Base-by-base conservation (phyloP, 2,797 vertebrate species). In the Picus viridis region DNA sequence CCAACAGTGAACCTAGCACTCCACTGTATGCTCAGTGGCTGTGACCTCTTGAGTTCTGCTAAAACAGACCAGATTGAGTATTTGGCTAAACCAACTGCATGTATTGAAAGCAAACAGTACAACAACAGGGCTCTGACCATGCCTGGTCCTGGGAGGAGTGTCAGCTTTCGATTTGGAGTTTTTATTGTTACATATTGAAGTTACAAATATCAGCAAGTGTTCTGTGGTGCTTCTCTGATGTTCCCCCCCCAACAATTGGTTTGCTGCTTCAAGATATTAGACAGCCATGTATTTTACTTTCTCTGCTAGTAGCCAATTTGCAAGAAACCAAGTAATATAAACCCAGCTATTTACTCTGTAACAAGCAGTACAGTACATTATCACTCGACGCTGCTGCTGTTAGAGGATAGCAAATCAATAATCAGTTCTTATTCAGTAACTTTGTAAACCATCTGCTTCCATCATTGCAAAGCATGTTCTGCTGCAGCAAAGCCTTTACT, bases 391-490 rank as follows among this genome's bases (percentile, higher is more conserved):
- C 10, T 93, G 97, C 96, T 96, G 85, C 74, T 54, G 45, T 96
- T 96, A 95, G 93, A 91, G 88, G 95, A 96, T 80, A 94, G 92
- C 92, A 97, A 97, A 97, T 98, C 96, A 95, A 97, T 97, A 96
- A 97, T 96, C 94, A 91, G 93, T 95, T 96, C 96, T 97, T 94
- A 95, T 94, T 96, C 88, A 86, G 91, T 92, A 95, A 89, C 95
- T 96, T 29, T 4, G 94, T 83, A 96, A 97, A 95, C 94, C 94
- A 96, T 95, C 95, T 97, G 95, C 81, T 96, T 89, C 94, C 78
- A 84, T 91, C 94, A 89, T 26, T 57, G 75, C 95, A 95, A 93
- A 96, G 92, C 54, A 54, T 23, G 47, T 64, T 90, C 47, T 54
- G 58, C 90, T 88, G 94, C 88, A 92, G 84, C 16, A 43, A 83